Percentiles rank a stretch among this genome's conserved stretches.
phyloP scores from a whole-genome alignment of 2,113 vertebrate genomes.

The Notothenia coriiceps region DNA sequence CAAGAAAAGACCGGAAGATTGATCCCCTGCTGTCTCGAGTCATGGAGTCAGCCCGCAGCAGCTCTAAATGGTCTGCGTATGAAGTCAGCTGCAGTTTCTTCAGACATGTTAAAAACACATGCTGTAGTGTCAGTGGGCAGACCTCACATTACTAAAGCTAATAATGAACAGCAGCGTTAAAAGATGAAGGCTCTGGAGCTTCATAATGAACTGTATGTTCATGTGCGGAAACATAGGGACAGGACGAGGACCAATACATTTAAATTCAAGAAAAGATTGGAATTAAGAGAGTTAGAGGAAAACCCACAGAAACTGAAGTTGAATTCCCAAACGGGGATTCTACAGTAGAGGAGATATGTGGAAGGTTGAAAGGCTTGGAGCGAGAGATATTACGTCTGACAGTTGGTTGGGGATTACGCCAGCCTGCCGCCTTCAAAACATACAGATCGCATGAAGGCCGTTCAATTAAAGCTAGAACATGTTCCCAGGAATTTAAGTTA shows the following conservation, averaged over 20 bases:
- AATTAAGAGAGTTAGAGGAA: constrained; percentile 1
- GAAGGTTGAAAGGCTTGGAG: constrained; percentile 44
- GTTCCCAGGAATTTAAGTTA: constrained; percentile 31
- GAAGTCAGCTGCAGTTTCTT: constrained; percentile 58
- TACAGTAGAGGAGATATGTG: constrained; percentile 46
- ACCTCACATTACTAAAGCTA: constrained; percentile 51
- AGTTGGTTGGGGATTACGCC: constrained; percentile 60
- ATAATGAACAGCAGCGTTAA: constrained; percentile 49
- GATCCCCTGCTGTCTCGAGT: constrained; percentile 47
- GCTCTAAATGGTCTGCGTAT: constrained; percentile 35
- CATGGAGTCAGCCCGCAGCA: constrained; percentile 51
- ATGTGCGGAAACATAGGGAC: constrained; percentile 19
- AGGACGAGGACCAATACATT: background rate
- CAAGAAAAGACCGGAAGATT: constrained; percentile 46
- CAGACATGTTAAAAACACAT: constrained; percentile 53
- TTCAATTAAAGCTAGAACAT: constrained; percentile 31
- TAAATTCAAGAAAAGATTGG: constrained; percentile 2
- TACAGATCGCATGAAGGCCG: constrained; percentile 35
- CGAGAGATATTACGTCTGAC: constrained; percentile 43
- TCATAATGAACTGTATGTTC: background rate
- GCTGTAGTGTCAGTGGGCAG: constrained; percentile 51
- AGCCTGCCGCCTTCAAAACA: constrained; percentile 25
- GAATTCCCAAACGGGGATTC: constrained; percentile 64
- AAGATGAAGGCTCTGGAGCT: constrained; percentile 34
- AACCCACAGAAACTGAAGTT: constrained; percentile 22